Evolutionary conservation across 2,797 vertebrate genomes (phyloP), one percentile per base, ranked within the genome.

Genomic region (Anniella stebbinsi): DNA sequence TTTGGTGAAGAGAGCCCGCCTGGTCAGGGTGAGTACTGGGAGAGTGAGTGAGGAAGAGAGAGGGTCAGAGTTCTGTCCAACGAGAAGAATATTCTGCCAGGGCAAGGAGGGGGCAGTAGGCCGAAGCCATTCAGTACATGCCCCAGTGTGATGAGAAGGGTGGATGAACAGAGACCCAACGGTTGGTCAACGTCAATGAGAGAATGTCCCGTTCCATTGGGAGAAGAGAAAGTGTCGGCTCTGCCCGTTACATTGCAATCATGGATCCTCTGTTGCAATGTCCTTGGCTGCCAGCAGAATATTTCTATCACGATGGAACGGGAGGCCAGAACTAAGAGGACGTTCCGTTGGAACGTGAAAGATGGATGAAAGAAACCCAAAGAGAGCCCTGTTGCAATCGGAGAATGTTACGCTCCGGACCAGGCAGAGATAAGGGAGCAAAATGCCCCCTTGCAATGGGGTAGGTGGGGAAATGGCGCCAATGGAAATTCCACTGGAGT

Each of bases 1-100:
- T 95, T 96, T 99, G 90, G 98, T 99, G 9, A 99, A 99, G 96
- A 96, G 98, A 48, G 98, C 99, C 0, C 97, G 98, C 36, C 97
- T 99, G 75, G 98, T 99, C 83, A 97, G 98, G 98, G 99, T 99
- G 95, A 95, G 98, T 91, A 80, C 4, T 1, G 30, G 81, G 54
- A 0, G 17, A 9, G 5, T 1, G 21, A 36, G 13, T 17, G 4
- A 3, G 7, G 45, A 38, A 45, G 30, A 8, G 3, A 18, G 4
- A 4, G n/a, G 45, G 10, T 4, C 36, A 2, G 41, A 48, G 13
- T 0, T 4, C 5, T 12, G 15, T 7, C 41, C 54, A 6, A 15
- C 5, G 23, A 25, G 60, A 80, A n/a, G 33, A 18, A 21, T 33
- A 15, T 13, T 2, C 2, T 5, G 5, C 30, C 23, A 28, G 23